Percentiles rank a stretch among this genome's conserved stretches.
These are phyloP conservation scores for Acipenser ruthenus DNA, from an alignment of 2,797 vertebrate species.

Conservation along the genomic window DNA sequence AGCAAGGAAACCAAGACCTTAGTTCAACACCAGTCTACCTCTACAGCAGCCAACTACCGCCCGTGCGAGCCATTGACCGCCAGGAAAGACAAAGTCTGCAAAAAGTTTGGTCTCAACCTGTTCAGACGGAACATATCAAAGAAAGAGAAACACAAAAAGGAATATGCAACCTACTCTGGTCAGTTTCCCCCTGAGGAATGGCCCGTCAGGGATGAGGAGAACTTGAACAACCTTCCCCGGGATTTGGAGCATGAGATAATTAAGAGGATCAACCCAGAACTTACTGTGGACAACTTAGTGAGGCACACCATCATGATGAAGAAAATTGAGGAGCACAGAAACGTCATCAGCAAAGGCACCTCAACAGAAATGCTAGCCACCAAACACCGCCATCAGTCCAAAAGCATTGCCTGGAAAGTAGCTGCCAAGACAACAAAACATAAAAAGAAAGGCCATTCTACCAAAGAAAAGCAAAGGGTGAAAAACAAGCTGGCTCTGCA, in stretches of 20 bases:
- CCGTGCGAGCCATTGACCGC: conserved; percentile 38
- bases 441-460: conserved; percentile 52
- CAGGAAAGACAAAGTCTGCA: conserved; percentile 58
- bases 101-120: conserved; percentile 74
- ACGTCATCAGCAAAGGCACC: conserved; percentile 56
- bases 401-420: conserved; percentile 45
- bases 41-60: conserved; percentile 55
- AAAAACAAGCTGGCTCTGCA: conserved; percentile 40
- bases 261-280: conserved; percentile 80
- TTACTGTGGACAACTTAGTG: conserved; percentile 86
- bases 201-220: conserved; percentile 88
- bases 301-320: conserved; percentile 86
- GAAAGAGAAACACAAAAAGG: conserved; percentile 73
- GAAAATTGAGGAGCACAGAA: conserved; percentile 71
- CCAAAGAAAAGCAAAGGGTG: conserved; percentile 55
- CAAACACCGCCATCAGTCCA: conserved; percentile 54
- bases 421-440: conserved; percentile 48
- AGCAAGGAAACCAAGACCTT: conserved; percentile 55
- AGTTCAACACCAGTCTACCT: conserved; percentile 61
- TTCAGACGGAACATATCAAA: conserved; percentile 73
- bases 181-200: conserved; percentile 94
- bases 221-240: conserved; percentile 82
- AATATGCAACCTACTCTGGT: conserved; percentile 74
- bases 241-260: conserved; percentile 92
- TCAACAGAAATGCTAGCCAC: conserved; percentile 59